Percentiles rank a stretch among this genome's conserved stretches.
Conservation (phyloP, 2,113 vertebrate genomes). For the Tautogolabrus adspersus region DNA sequence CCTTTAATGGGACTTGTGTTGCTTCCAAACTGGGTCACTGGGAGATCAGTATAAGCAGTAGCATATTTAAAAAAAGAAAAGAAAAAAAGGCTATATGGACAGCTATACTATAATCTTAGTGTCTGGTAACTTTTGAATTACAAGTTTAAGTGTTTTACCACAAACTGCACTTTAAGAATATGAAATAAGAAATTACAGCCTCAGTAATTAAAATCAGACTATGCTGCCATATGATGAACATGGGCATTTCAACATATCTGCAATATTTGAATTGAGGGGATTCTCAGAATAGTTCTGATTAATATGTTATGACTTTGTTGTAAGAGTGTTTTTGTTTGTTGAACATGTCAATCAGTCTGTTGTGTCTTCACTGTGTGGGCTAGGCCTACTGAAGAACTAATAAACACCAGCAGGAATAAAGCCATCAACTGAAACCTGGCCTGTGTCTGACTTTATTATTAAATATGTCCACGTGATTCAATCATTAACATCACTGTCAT, state of each 20-base stretch:
- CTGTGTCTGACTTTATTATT: conserved; percentile 40
- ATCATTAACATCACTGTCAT: background rate
- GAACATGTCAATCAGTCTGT: conserved; percentile 25
- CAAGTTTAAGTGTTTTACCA: conserved; percentile 5
- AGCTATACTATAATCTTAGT: background rate
- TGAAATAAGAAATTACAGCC: conserved; percentile 1
- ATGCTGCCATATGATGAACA: conserved; percentile 16
- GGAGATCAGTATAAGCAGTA: background rate
- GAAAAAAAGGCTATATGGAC: background rate
- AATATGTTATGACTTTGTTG: conserved; percentile 15
- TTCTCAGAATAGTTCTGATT: conserved; percentile 22
- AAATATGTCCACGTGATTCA: background rate
- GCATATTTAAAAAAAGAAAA: background rate
- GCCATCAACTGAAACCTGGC: conserved; percentile 76
- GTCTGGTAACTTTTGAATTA: background rate
- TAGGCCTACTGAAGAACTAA: conserved; percentile 38
- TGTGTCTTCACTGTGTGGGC: conserved; percentile 50
- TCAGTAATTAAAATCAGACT: conserved; percentile 5
- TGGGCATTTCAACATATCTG: background rate
- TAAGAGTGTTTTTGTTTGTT: conserved; percentile 29
- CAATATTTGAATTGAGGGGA: background rate
- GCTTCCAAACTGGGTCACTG: background rate
- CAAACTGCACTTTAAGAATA: conserved; percentile 1
- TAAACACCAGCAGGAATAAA: conserved; percentile 82
- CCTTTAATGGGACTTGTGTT: background rate